Evolutionary conservation across 2,113 vertebrate species (phyloP).

Genomic region (Pelmatolapia mariae): DNA sequence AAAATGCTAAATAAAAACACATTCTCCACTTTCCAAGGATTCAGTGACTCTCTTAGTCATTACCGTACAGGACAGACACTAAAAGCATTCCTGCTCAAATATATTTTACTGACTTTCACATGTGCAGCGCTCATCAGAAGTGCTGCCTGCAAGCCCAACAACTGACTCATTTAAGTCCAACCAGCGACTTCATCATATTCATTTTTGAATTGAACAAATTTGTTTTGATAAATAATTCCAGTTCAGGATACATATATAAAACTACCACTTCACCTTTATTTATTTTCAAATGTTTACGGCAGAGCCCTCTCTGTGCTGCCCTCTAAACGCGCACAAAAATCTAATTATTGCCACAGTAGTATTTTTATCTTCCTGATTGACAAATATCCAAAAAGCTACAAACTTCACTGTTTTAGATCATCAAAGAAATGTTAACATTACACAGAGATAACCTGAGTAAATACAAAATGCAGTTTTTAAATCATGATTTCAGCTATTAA

Average conservation of each 20-base stretch:
- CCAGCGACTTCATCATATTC: neutral
- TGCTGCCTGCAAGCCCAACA: neutral
- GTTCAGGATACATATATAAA: neutral
- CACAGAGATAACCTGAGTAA: neutral
- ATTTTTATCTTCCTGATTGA: too few species aligned
- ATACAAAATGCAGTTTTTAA: neutral
- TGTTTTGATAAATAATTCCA: neutral
- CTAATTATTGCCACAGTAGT: too few species aligned
- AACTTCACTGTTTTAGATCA: fast-evolving
- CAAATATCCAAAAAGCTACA: too few species aligned
- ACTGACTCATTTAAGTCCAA: neutral
- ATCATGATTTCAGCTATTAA: neutral
- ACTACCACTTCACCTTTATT: neutral
- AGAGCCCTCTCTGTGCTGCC: neutral
- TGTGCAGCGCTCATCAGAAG: neutral
- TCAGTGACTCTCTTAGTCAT: neutral
- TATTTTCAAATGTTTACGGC: neutral
- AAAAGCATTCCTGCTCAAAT: neutral
- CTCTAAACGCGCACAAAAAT: fast-evolving
- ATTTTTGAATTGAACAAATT: neutral
- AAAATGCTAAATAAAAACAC: neutral
- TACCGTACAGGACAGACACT: neutral
- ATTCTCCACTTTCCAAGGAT: neutral
- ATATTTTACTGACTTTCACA: neutral
- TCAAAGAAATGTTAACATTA: neutral